A percentile compares a stretch with the other conserved stretches of the same genome.
Evolutionary conservation across 2,113 vertebrate genomes (phyloP).

Genomic region (Lycaon pictus): DNA sequence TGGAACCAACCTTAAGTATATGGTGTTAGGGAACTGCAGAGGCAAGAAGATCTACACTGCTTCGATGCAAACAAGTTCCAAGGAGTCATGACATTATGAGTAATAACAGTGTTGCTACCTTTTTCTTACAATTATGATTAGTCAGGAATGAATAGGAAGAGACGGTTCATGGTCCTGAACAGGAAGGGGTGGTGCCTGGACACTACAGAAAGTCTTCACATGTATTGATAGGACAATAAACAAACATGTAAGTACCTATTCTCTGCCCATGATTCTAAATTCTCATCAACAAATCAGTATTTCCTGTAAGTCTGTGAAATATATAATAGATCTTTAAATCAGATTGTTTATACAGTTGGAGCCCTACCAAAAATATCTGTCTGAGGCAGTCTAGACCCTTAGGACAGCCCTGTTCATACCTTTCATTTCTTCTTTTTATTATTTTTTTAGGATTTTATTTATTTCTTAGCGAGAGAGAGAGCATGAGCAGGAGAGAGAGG

Average conservation of each 20-base stretch:
- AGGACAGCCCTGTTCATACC: neutral
- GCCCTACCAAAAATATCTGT: neutral
- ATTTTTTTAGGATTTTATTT: neutral
- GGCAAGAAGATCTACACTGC: neutral
- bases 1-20: neutral
- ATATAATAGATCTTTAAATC: neutral
- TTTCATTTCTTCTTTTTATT: neutral
- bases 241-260: neutral
- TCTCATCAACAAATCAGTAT: neutral
- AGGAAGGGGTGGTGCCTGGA: neutral
- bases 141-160: neutral
- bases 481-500: neutral
- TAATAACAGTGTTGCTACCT: neutral
- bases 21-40: neutral
- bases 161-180: neutral
- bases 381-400: neutral
- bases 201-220: neutral
- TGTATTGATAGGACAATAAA: neutral
- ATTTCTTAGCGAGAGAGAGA: neutral
- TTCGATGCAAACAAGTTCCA: neutral
- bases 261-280: neutral
- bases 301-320: neutral
- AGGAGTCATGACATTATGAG: neutral
- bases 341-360: neutral
- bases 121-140: neutral